Conservation (phyloP, 2,888 invertebrate species). For the Celastrina argiolus region DNA sequence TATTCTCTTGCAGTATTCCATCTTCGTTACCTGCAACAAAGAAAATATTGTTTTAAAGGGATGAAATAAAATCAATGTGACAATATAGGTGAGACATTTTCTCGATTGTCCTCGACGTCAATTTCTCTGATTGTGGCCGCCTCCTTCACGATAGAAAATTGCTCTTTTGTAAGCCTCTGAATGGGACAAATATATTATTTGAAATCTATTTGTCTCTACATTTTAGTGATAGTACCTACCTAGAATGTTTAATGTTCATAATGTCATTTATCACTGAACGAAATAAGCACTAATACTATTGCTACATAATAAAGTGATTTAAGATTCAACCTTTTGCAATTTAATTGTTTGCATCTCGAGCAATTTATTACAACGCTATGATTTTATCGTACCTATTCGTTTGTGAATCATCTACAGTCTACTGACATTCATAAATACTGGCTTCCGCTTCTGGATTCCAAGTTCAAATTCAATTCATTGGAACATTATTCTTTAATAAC, state of each 20-base stretch:
- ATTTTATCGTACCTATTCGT: not conserved
- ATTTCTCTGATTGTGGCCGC: slow-evolving; percentile 62
- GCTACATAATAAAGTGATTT: not conserved
- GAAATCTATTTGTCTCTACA: not conserved
- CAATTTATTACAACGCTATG: not conserved
- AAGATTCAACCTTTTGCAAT: not conserved
- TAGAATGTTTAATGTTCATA: too few relatives aligned
- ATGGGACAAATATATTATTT: not conserved
- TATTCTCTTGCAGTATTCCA: slow-evolving; percentile 26
- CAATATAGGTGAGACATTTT: slow-evolving; percentile 36
- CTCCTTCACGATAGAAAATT: slow-evolving; percentile 35
- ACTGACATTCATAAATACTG: not conserved
- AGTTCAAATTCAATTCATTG: not conserved
- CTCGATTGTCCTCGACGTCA: slow-evolving; percentile 50
- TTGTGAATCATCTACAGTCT: slow-evolving; percentile 1
- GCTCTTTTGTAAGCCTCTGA: slow-evolving; percentile 32
- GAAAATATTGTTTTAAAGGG: slow-evolving; percentile 12
- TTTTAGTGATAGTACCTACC: too few relatives aligned
- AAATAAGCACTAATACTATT: not conserved
- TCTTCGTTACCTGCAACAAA: slow-evolving; percentile 45
- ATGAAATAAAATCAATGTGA: slow-evolving; percentile 25
- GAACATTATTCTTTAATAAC: not conserved
- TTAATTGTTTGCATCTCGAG: not conserved
- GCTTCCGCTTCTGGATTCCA: slow-evolving; percentile 5
- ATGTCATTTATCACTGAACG: too few relatives aligned